phyloP scores from a whole-genome alignment of 2,797 vertebrate species.

The Cuniculus paca region DNA sequence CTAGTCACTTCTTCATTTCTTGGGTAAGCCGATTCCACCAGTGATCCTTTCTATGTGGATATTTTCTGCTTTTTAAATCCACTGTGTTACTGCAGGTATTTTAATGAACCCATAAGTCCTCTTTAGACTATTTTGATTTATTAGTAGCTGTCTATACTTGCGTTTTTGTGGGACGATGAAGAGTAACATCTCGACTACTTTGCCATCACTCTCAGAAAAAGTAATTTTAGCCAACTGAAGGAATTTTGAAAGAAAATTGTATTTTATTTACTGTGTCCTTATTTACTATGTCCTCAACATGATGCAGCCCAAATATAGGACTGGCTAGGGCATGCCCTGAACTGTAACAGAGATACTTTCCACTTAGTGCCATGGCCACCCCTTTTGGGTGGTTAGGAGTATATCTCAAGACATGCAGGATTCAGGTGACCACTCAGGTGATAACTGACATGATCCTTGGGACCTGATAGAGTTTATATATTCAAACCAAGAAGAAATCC shows the following conservation, averaged over 20 bases:
- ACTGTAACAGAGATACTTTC: not conserved
- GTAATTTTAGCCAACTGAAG: not conserved
- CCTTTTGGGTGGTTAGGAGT: too few relatives aligned
- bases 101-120: not conserved
- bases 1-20: not conserved
- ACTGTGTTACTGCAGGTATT: not conserved
- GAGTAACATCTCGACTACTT: not conserved
- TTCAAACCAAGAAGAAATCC: not conserved
- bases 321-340: not conserved
- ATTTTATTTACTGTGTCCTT: constrained; percentile 24
- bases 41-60: not conserved
- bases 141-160: not conserved
- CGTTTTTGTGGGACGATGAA: not conserved
- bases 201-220: not conserved
- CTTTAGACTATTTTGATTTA: not conserved
- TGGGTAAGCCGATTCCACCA: too few relatives aligned
- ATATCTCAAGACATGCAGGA: not conserved
- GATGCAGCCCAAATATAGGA: not conserved
- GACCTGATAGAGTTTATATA: not conserved
- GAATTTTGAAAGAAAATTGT: not conserved
- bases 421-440: not conserved
- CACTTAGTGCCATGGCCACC: not conserved
- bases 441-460: not conserved
- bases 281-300: not conserved
- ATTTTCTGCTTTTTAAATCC: not conserved